A percentile compares a stretch with the other conserved stretches of the same genome.
Evolutionary conservation across 2,113 vertebrate species (phyloP).

Genomic region (Nansenia antarctica): DNA sequence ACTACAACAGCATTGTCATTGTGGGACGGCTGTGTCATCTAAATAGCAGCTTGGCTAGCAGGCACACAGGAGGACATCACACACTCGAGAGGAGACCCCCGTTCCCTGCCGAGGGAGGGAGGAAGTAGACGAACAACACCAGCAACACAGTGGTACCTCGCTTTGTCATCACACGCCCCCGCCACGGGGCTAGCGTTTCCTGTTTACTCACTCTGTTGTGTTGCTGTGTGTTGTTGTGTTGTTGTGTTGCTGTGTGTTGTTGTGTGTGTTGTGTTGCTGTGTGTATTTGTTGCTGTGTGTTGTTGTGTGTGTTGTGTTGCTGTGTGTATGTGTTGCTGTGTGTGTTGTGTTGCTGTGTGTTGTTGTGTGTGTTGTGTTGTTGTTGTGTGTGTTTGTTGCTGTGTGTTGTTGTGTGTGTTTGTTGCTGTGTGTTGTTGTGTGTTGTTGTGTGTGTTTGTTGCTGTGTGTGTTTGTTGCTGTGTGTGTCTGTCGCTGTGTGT

Average conservation of each 20-base stretch:
- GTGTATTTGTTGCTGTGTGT: not conserved
- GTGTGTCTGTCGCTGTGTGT: not conserved
- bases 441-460: too few relatives aligned
- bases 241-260: too few relatives aligned
- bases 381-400: too few relatives aligned
- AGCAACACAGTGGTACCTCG: conserved; percentile 11
- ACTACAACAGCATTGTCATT: conserved; percentile 53
- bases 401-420: not conserved
- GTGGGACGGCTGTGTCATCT: conserved; percentile 55
- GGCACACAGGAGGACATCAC: conserved; percentile 54
- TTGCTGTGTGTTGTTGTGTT: conserved; percentile 1
- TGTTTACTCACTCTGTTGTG: not conserved
- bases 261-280: too few relatives aligned
- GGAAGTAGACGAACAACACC: conserved; percentile 15
- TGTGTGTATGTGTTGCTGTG: not conserved
- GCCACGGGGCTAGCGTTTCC: not conserved
- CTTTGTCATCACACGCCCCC: conserved; percentile 14
- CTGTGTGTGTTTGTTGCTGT: too few relatives aligned
- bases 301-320: too few relatives aligned
- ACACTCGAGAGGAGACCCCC: conserved; percentile 41
- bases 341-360: not conserved
- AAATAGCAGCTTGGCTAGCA: conserved; percentile 58
- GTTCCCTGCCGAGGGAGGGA: conserved; percentile 4
- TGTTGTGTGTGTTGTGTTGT: too few relatives aligned
- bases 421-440: not conserved